Percentiles rank a stretch among this genome's conserved stretches.
These are phyloP conservation scores for Manis javanica DNA, from an alignment of 2,797 vertebrate species.

Conservation along the genomic window DNA sequence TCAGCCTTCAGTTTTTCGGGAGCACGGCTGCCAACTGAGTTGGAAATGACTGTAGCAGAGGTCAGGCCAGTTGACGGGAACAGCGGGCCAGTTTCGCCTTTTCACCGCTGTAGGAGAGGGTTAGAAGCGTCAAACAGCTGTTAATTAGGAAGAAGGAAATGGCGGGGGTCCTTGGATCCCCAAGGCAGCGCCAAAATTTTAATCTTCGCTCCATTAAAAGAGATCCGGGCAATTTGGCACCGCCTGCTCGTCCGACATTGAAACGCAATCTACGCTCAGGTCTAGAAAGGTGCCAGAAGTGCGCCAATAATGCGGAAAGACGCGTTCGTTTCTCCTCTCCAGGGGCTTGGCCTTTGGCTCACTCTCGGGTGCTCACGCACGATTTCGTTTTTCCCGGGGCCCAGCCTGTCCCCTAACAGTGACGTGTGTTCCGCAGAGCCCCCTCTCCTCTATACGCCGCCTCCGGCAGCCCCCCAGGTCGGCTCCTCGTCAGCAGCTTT, in stretches of 20 bases:
- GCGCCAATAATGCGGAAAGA: slow-evolving; percentile 74
- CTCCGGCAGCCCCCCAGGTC: background rate
- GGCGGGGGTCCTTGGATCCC: slow-evolving; percentile 25
- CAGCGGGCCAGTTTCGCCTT: slow-evolving; percentile 43
- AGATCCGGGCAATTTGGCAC: slow-evolving; percentile 60
- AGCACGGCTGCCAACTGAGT: slow-evolving; percentile 41
- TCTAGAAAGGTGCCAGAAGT: slow-evolving; percentile 40
- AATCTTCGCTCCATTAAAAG: slow-evolving; percentile 71
- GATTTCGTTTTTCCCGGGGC: background rate
- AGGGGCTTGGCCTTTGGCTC: slow-evolving; percentile 57
- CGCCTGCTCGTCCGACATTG: slow-evolving; percentile 55
- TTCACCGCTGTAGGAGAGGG: slow-evolving; percentile 25
- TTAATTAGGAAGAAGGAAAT: slow-evolving; percentile 70
- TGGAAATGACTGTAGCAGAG: slow-evolving; percentile 64
- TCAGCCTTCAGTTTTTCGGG: slow-evolving; percentile 18
- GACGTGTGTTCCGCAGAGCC: background rate
- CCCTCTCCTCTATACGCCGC: background rate
- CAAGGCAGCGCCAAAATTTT: slow-evolving; percentile 60
- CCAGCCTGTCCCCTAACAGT: background rate
- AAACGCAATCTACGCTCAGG: slow-evolving; percentile 45
- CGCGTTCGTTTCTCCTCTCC: slow-evolving; percentile 2
- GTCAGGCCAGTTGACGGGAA: slow-evolving; percentile 37
- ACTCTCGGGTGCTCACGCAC: slow-evolving; percentile 27
- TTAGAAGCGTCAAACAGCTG: slow-evolving; percentile 64
- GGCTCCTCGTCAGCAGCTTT: slow-evolving; percentile 35